Conservation (phyloP, 2,797 vertebrate genomes). For the Tamandua tetradactyla region DNA sequence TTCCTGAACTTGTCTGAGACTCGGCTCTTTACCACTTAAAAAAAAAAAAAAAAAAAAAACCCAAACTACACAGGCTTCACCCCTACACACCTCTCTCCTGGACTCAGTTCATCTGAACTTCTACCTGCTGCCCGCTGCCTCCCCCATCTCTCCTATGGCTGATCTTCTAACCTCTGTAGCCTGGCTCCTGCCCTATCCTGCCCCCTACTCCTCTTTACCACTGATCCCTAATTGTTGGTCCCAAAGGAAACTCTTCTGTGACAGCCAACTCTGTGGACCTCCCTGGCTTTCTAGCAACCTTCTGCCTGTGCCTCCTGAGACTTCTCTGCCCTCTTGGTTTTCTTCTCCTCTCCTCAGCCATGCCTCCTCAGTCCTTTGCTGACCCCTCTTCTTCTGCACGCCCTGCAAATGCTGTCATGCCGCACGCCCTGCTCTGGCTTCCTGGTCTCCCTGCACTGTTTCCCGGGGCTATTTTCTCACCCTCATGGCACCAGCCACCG, state of each 20-base stretch:
- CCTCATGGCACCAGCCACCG: background rate
- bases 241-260: background rate
- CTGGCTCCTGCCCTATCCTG: background rate
- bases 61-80: background rate
- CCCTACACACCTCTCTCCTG: background rate
- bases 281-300: background rate
- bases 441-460: background rate
- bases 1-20: background rate
- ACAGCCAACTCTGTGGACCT: background rate
- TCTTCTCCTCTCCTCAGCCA: background rate
- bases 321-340: background rate
- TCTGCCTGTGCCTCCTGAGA: background rate
- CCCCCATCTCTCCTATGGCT: background rate
- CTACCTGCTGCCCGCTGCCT: rapidly evolving
- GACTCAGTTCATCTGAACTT: background rate
- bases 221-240: background rate
- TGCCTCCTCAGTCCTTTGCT: background rate
- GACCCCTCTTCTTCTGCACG: background rate
- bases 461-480: background rate
- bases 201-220: background rate
- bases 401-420: background rate
- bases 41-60: background rate
- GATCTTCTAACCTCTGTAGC: background rate
- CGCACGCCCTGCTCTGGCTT: background rate
- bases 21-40: background rate